Percentiles rank a stretch among this genome's conserved stretches.
Evolutionary conservation across 2,888 invertebrate genomes (phyloP).

Genomic region (Papilio elwesi): DNA sequence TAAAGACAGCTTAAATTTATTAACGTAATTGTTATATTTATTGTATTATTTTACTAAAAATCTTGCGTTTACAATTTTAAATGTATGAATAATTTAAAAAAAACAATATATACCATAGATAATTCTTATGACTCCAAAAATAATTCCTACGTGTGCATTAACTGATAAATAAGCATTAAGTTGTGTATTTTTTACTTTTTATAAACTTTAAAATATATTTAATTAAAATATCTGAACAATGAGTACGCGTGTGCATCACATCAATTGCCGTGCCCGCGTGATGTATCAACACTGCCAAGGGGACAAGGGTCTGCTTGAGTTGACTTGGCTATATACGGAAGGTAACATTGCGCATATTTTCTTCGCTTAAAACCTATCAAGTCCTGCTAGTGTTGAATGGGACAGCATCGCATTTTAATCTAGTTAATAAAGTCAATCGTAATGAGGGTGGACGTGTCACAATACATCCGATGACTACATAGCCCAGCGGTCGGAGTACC

Average conservation of each 20-base stretch:
- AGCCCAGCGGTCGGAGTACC: neutral
- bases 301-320: slow-evolving; percentile 59
- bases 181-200: no score
- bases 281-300: slow-evolving; percentile 58
- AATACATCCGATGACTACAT: neutral
- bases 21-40: no score
- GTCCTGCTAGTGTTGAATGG: neutral
- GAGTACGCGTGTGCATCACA: slow-evolving; percentile 44
- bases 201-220: neutral
- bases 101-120: no score
- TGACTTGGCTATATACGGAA: slow-evolving; percentile 43
- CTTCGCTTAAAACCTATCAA: neutral
- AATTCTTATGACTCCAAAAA: no score
- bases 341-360: slow-evolving; percentile 4
- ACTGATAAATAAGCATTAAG: no score
- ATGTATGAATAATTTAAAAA: no score
- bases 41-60: no score
- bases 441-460: neutral
- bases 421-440: neutral
- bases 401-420: neutral
- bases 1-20: no score
- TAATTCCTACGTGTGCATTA: no score
- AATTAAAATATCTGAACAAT: neutral
- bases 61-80: no score
- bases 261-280: slow-evolving; percentile 49